Evolutionary conservation across 2,888 invertebrate genomes (phyloP).

Genomic region (Temnothorax ravouxi): DNA sequence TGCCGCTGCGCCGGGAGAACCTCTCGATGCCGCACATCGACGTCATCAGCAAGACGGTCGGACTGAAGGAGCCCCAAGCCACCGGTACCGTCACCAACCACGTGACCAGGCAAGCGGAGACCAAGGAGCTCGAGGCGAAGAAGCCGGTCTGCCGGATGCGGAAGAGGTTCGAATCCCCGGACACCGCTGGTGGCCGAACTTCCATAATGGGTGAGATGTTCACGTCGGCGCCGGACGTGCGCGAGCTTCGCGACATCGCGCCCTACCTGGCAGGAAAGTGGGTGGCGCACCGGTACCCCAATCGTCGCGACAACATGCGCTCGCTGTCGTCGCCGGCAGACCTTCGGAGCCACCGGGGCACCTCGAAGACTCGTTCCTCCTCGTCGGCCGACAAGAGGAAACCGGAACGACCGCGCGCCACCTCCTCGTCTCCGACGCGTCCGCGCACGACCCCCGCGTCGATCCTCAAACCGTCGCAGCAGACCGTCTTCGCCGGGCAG

Average conservation of each 20-base stretch:
- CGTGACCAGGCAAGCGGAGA: conserved; percentile 82
- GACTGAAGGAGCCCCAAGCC: conserved; percentile 85
- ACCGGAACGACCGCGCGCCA: conserved; percentile 37
- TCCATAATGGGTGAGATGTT: conserved; percentile 93
- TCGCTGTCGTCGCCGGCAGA: conserved; percentile 88
- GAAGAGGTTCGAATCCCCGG: conserved; percentile 89
- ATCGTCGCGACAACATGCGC: conserved; percentile 90
- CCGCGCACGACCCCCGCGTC: conserved; percentile 73
- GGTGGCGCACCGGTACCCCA: conserved; percentile 93
- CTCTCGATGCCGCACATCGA: conserved; percentile 96
- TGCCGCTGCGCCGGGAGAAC: conserved; percentile 90
- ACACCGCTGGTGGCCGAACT: conserved; percentile 80
- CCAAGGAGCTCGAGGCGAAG: conserved; percentile 79
- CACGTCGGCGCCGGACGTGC: conserved; percentile 93
- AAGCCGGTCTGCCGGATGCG: conserved; percentile 92
- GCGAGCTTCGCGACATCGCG: conserved; percentile 92
- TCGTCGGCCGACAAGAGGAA: conserved; percentile 11
- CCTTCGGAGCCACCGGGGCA: conserved; percentile 65
- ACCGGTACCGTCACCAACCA: conserved; percentile 66
- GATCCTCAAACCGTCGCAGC: conserved; percentile 84
- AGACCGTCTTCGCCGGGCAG: conserved; percentile 89
- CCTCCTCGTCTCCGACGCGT: conserved; percentile 41
- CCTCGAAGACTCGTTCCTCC: background rate
- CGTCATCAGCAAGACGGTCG: conserved; percentile 95
- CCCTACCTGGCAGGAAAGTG: conserved; percentile 93